Base-by-base conservation (phyloP, 2,888 invertebrate species). In the Sialis lutaria region DNA sequence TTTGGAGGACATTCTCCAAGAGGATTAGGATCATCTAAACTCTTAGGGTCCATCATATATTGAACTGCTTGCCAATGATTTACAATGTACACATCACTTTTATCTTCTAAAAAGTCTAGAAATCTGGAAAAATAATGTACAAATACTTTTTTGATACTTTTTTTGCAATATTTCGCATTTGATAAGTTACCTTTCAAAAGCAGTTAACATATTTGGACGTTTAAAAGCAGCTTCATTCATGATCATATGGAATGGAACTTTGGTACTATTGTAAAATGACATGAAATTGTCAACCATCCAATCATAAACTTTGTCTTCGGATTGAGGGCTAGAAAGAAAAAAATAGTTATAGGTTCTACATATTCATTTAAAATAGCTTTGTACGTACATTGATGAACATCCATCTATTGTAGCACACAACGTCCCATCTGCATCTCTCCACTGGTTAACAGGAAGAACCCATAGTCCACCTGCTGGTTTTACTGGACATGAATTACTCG, bases 381-480 rank as follows among this genome's bases (percentile, higher is more conserved):
- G 9, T 39, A 53, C 61, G 51, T 64, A 70, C 58, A 67, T 61
- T 55, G 65, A 62, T 6, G 60, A 59, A 51, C 75, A 76, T 10
- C 69, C 67, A 55, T 76, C 75, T 22, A 73, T 63, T 74, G 74
- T 74, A 2, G 72, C 65, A 55, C 76, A 76, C 31, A 63, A 63
- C 44, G 61, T 57, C 8, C 64, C 64, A 37, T 64, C 55, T 9
- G 56, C 57, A 53, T 73, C 74, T 1, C 60, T 56, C 65, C 72
- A 69, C 47, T 68, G 65, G 4, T 73, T 61, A 63, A 79, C 72
- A 1, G 79, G 79, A 10, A 70, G 63, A 6, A 74, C 70, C 79
- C 78, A 80, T 6, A 74, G 56, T 1, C 73, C 74, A 0, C 72
- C 69, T 8, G 35, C 12, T 1, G 67, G 56, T 1, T 63, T 64